Conservation (phyloP, 1,140 invertebrate genomes). For the Gyrodactylus bullatarudis region DNA sequence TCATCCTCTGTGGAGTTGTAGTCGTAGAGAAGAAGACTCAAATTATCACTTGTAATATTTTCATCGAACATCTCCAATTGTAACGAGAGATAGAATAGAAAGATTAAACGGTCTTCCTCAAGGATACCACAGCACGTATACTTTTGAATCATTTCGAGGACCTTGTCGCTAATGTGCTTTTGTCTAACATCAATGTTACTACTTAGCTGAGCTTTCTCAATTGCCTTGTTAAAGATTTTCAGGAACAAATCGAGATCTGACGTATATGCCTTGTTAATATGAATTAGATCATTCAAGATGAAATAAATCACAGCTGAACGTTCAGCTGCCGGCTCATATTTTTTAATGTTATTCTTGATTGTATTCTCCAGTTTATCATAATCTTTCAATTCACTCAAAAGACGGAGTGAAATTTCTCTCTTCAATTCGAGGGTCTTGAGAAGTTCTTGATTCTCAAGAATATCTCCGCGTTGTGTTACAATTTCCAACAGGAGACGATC, state of each 20-base stretch:
- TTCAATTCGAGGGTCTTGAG: slow-evolving; percentile 51
- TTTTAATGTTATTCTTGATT: slow-evolving; percentile 42
- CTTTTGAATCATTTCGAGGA: background rate
- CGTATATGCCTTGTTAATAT: slow-evolving; percentile 56
- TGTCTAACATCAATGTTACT: background rate
- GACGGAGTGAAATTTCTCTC: slow-evolving; percentile 39
- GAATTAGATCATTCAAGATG: slow-evolving; percentile 44
- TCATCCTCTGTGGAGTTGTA: background rate
- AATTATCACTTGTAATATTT: background rate
- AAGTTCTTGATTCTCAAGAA: slow-evolving; percentile 52
- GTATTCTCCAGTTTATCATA: slow-evolving; percentile 35
- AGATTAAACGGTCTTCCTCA: background rate
- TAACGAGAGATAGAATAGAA: background rate
- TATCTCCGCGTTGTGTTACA: slow-evolving; percentile 45
- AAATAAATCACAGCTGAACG: slow-evolving; percentile 56
- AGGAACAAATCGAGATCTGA: slow-evolving; percentile 33
- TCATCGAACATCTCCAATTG: background rate
- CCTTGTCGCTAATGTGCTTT: background rate
- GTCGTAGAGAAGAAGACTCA: background rate
- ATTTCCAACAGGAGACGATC: slow-evolving; percentile 43
- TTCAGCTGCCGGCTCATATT: slow-evolving; percentile 40
- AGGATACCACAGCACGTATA: background rate
- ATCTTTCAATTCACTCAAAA: slow-evolving; percentile 28
- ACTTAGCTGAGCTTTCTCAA: background rate
- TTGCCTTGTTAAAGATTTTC: background rate